Percentiles rank a stretch among this genome's conserved stretches.
Evolutionary conservation across 2,113 vertebrate species (phyloP).

Genomic region (Psittacara wagleri): DNA sequence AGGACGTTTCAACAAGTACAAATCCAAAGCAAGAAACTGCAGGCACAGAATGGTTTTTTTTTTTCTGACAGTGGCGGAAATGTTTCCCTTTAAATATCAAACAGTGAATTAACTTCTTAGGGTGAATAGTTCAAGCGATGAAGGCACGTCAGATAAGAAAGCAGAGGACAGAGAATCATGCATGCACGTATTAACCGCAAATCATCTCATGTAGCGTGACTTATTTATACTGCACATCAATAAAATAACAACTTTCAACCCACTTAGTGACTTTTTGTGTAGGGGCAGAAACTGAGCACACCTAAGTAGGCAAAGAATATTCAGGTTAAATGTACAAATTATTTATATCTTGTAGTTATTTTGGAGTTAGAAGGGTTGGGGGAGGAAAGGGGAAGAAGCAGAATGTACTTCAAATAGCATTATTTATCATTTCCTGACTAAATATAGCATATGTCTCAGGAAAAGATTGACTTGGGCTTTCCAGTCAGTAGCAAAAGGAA

Average conservation of each 20-base stretch:
- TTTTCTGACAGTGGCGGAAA: neutral
- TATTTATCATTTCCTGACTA: conserved; percentile 66
- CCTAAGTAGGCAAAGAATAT: conserved; percentile 30
- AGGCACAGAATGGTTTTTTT: neutral
- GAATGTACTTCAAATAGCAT: conserved; percentile 55
- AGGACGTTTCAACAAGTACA: neutral
- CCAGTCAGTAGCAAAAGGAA: conserved; percentile 11
- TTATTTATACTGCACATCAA: conserved; percentile 59
- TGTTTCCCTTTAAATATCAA: conserved; percentile 4
- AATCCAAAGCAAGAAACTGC: neutral
- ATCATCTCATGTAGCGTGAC: conserved; percentile 23
- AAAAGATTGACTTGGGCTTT: conserved; percentile 57
- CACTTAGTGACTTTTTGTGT: conserved; percentile 27
- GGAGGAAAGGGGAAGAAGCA: conserved; percentile 22
- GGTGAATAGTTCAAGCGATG: conserved; percentile 53
- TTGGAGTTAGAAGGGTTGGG: conserved; percentile 17
- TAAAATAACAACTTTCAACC: conserved; percentile 54
- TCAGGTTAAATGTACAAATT: conserved; percentile 45
- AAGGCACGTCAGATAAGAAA: neutral
- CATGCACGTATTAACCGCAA: neutral
- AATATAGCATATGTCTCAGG: conserved; percentile 54
- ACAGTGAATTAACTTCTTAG: neutral
- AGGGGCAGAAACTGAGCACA: neutral
- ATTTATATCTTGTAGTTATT: conserved; percentile 51
- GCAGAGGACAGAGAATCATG: neutral